A percentile compares a stretch with the other conserved stretches of the same genome.
These are phyloP conservation scores for Malacoctenus gilli DNA, from an alignment of 2,797 vertebrate genomes.

Conservation along the genomic window DNA sequence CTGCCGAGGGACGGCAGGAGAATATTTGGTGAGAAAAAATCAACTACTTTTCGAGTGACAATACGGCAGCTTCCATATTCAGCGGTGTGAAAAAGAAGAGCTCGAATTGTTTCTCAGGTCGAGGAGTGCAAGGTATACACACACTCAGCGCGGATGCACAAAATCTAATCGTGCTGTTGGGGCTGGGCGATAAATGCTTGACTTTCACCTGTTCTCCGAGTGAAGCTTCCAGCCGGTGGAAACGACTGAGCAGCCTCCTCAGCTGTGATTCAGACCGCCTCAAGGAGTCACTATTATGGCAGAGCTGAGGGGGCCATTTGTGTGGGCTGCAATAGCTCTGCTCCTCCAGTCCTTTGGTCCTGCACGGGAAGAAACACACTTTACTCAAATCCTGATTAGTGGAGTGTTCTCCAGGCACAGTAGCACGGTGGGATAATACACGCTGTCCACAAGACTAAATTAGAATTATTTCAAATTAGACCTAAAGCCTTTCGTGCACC, in stretches of 20 bases:
- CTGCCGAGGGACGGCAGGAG: too few species aligned
- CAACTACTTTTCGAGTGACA: too few species aligned
- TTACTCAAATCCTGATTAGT: constrained; percentile 72
- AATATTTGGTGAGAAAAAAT: too few species aligned
- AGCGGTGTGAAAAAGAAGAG: too few species aligned
- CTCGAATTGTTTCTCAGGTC: too few species aligned
- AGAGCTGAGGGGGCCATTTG: constrained; percentile 35
- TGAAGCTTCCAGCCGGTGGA: constrained; percentile 12
- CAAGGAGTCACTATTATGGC: constrained; percentile 34
- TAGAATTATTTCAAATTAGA: constrained; percentile 67
- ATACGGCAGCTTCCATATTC: too few species aligned
- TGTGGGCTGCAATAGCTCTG: constrained; percentile 48
- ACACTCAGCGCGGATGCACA: constrained; percentile 30
- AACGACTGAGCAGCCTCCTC: constrained; percentile 21
- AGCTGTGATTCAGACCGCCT: constrained; percentile 40
- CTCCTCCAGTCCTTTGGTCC: constrained; percentile 27
- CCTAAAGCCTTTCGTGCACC: constrained; percentile 30
- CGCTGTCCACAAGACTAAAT: constrained; percentile 55
- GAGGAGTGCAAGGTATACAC: too few species aligned
- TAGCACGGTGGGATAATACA: constrained; percentile 52
- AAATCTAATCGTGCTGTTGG: constrained; percentile 26
- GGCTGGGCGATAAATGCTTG: constrained; percentile 3
- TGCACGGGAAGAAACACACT: constrained; percentile 37
- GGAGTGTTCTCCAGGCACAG: constrained; percentile 65
- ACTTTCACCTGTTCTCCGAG: constrained; percentile 6